phyloP scores from a whole-genome alignment of 2,797 vertebrate genomes.

The Salmo trutta region DNA sequence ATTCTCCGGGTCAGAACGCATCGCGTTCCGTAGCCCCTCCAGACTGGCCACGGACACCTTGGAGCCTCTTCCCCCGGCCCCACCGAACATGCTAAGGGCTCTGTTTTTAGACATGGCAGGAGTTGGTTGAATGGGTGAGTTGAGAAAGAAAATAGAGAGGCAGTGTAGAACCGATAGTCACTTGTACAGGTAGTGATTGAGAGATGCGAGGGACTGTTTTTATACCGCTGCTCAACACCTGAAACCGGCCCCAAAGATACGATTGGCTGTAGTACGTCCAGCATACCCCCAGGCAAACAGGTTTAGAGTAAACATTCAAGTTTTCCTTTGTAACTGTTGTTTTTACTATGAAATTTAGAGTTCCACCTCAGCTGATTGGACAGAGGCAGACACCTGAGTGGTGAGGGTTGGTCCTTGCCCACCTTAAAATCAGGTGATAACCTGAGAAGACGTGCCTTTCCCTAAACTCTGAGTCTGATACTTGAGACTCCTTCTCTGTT shows the following conservation, averaged over 20 bases:
- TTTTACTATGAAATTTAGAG: background rate
- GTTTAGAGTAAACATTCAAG: slow-evolving; percentile 45
- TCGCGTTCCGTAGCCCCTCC: slow-evolving; percentile 57
- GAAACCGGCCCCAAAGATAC: slow-evolving; percentile 26
- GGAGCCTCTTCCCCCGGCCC: slow-evolving; percentile 59
- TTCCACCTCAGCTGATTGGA: slow-evolving; percentile 54
- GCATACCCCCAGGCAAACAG: slow-evolving; percentile 29
- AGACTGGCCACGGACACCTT: slow-evolving; percentile 60
- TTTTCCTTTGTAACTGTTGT: slow-evolving; percentile 28
- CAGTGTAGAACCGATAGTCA: background rate
- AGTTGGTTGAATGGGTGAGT: background rate
- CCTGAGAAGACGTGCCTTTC: background rate
- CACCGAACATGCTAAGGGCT: slow-evolving; percentile 64
- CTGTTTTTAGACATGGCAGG: slow-evolving; percentile 49
- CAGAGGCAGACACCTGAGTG: slow-evolving; percentile 19
- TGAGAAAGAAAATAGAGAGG: background rate
- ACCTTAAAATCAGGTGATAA: slow-evolving; percentile 52
- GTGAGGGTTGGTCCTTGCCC: slow-evolving; percentile 40
- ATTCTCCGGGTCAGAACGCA: slow-evolving; percentile 51
- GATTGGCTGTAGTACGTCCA: slow-evolving; percentile 42
- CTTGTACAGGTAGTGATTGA: slow-evolving; percentile 17
- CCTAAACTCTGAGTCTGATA: background rate
- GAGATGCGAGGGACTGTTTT: slow-evolving; percentile 19
- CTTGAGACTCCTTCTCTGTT: background rate
- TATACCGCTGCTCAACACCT: slow-evolving; percentile 49